Evolutionary conservation across 2,797 vertebrate species (phyloP), one percentile per base, ranked within the genome.

Genomic region (Acestrorhynchus altus): DNA sequence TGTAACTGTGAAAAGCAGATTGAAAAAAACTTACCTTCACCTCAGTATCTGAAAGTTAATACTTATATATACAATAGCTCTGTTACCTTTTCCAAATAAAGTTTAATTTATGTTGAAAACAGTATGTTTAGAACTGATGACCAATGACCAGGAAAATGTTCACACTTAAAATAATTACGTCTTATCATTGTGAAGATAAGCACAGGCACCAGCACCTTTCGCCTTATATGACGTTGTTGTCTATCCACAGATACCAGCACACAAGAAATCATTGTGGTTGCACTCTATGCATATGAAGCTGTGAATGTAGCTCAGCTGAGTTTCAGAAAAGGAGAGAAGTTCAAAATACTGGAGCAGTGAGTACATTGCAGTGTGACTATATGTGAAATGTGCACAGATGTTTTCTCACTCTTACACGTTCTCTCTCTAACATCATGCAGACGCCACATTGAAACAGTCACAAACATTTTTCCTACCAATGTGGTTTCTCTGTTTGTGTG

Each of bases 301-400:
- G 78, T 90, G 68, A 95, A 96, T 67, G 82, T 86, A 0, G 94
- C 96, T 0, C 97, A 99, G 80, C 87, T 99, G 67, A 92, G 93
- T n/a, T 99, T 99, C 92, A 96, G 94, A 86, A 99, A 98, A 88
- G 97, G 97, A 83, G 97, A 99, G 78, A 97, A 90, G 86, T 72
- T 99, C 86, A 94, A 85, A 90, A 87, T 99, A 77, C 86, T 97
- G 60, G 95, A 96, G 75, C 94, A 96, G 97, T 99, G 89, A 97
- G 97, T 97, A 66, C 35, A 57, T 31, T 18, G 8, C 11, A 24
- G 12, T 52, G 16, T 51, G 26, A 2, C 0, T 28, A 18, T 49
- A 22, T 65, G 3, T 63, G 18, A 40, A 1, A 4, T 13, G 16
- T 16, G 28, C 31, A 39, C 16, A 20, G n/a, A n/a, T 61, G 16